Conservation (phyloP, 2,888 invertebrate species). For the Morpho achilles region DNA sequence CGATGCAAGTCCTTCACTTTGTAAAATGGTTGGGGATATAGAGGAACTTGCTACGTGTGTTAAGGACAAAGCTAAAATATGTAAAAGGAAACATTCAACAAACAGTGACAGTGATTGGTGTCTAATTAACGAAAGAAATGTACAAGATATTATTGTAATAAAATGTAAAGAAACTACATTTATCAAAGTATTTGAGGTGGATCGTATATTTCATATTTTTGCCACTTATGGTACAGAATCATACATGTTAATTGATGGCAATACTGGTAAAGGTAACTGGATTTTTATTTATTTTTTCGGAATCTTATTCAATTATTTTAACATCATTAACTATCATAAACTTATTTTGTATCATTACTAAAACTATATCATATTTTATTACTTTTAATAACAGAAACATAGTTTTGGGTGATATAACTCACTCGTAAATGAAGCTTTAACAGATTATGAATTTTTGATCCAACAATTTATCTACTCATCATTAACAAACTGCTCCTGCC, state of each 20-base stretch:
- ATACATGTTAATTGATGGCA: conserved; percentile 82
- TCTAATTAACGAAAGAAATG: conserved; percentile 35
- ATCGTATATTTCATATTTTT: conserved; percentile 70
- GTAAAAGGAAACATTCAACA: conserved; percentile 48
- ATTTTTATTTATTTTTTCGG: no score
- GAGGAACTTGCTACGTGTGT: conserved; percentile 52
- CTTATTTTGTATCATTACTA: no score
- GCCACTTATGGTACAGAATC: conserved; percentile 55
- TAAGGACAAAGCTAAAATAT: conserved; percentile 35
- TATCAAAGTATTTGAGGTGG: conserved; percentile 64
- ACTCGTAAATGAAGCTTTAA: no score
- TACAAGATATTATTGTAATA: conserved; percentile 55
- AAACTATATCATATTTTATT: no score
- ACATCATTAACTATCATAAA: no score
- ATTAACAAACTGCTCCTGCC: no score
- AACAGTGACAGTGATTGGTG: conserved; percentile 52
- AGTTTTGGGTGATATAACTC: no score
- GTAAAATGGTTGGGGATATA: conserved; percentile 68
- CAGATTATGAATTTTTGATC: no score
- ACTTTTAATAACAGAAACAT: no score
- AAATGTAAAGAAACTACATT: conserved; percentile 69
- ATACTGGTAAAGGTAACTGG: conserved; percentile 83
- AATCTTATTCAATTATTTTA: no score
- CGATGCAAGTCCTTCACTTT: conserved; percentile 77
- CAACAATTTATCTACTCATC: no score